phyloP scores from a whole-genome alignment of 2,888 invertebrate species.

The Choreutis nemorana region DNA sequence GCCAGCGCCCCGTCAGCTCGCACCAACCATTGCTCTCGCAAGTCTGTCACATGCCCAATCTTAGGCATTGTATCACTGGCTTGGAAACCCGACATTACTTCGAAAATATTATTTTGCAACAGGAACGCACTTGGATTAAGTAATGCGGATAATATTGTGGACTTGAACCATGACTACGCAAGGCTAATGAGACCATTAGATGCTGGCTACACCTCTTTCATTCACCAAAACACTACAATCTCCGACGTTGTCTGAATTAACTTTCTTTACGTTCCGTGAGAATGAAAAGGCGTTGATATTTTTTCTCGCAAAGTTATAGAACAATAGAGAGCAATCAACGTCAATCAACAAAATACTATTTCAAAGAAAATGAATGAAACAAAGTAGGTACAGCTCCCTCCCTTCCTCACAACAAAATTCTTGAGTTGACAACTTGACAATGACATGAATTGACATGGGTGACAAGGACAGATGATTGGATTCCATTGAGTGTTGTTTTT shows the following conservation, averaged over 20 bases:
- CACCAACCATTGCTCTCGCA: constrained; percentile 58
- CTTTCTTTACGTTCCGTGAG: constrained; percentile 55
- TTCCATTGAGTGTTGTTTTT: constrained; percentile 10
- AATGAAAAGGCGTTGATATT: constrained; percentile 30
- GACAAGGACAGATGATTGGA: too few relatives aligned
- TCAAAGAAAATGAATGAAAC: constrained; percentile 19
- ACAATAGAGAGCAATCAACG: constrained; percentile 43
- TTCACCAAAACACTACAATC: constrained; percentile 2
- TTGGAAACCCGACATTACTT: constrained; percentile 45
- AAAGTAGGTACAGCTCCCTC: constrained; percentile 22
- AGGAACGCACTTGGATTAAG: background rate
- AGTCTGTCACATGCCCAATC: constrained; percentile 52
- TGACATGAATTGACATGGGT: constrained; percentile 9
- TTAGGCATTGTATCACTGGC: constrained; percentile 57
- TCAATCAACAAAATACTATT: constrained; percentile 46
- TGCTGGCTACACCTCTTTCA: too few relatives aligned
- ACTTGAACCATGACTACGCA: too few relatives aligned
- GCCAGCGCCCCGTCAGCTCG: constrained; percentile 55
- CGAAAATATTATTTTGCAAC: constrained; percentile 4
- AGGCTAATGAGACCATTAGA: too few relatives aligned
- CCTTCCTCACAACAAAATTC: constrained; percentile 24
- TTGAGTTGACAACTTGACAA: constrained; percentile 7
- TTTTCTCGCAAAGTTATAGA: constrained; percentile 41
- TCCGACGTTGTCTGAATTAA: constrained; percentile 13
- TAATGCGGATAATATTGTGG: too few relatives aligned